Conservation (phyloP, 2,797 vertebrate species). For the Sebastes trivittatus region DNA sequence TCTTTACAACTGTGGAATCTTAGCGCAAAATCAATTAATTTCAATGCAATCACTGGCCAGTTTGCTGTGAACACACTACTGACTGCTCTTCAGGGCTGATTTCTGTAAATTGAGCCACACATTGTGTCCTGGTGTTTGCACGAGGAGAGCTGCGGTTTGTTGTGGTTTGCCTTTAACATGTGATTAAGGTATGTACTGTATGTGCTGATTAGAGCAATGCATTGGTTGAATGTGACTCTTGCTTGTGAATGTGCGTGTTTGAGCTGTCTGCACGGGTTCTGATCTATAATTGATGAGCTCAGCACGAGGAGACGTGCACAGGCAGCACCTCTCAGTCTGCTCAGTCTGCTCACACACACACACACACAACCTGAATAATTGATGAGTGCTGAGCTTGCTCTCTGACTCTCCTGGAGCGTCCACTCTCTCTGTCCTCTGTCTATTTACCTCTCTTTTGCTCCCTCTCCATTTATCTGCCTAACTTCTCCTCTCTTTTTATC, state of each 20-base stretch:
- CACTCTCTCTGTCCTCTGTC: not conserved
- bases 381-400: slow-evolving; percentile 57
- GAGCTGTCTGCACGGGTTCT: slow-evolving; percentile 14
- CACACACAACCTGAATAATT: slow-evolving; percentile 62
- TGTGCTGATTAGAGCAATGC: not conserved
- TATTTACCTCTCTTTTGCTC: not conserved
- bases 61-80: not conserved
- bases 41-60: not conserved
- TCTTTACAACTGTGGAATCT: not conserved
- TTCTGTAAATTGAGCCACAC: not conserved
- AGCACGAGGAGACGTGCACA: slow-evolving; percentile 29
- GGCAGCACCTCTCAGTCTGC: slow-evolving; percentile 51
- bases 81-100: not conserved
- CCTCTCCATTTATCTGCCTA: not conserved
- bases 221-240: not conserved
- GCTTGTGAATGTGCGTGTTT: not conserved
- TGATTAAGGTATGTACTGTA: not conserved
- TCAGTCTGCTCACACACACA: not conserved
- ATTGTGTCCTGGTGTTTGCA: not conserved
- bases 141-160: not conserved
- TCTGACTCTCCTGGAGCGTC: slow-evolving; percentile 16
- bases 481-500: not conserved
- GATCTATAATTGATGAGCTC: slow-evolving; percentile 66
- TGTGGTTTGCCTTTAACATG: slow-evolving; percentile 2
- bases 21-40: no score